These are phyloP conservation scores for Drosophila malerkotliana DNA, from an alignment of 1,140 invertebrate species.

Conservation along the genomic window DNA sequence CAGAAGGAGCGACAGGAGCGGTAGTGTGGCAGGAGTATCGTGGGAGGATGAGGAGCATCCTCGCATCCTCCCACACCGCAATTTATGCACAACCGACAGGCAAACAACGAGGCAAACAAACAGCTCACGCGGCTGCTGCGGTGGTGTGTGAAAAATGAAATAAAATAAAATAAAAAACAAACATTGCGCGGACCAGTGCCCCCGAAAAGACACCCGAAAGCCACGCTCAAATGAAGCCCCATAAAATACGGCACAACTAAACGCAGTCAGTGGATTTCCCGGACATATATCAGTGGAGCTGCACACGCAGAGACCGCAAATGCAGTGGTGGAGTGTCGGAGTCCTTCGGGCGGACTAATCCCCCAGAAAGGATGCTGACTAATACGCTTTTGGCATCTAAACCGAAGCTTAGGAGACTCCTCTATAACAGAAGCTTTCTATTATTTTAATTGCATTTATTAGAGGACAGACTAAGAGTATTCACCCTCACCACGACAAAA, in stretches of 20 bases:
- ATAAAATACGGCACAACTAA: slow-evolving; percentile 55
- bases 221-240: slow-evolving; percentile 32
- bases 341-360: slow-evolving; percentile 20
- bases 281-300: slow-evolving; percentile 33
- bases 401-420: background rate
- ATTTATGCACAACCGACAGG: slow-evolving; percentile 73
- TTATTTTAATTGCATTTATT: slow-evolving; percentile 1
- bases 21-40: background rate
- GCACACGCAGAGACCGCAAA: slow-evolving; percentile 32
- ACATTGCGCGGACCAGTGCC: background rate
- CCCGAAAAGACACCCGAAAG: slow-evolving; percentile 5
- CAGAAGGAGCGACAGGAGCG: background rate
- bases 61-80: slow-evolving; percentile 50
- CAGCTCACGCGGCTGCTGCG: slow-evolving; percentile 58
- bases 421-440: background rate
- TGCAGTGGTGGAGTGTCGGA: background rate
- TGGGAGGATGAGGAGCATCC: background rate
- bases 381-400: background rate
- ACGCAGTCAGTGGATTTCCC: slow-evolving; percentile 54
- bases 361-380: slow-evolving; percentile 1
- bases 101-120: slow-evolving; percentile 60
- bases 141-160: slow-evolving; percentile 54
- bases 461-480: background rate
- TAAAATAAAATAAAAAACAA: slow-evolving; percentile 26
- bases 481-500: too few relatives aligned